A percentile compares a stretch with the other conserved stretches of the same genome.
Evolutionary conservation across 2,888 invertebrate genomes (phyloP).

Genomic region (Glomeris marginata): DNA sequence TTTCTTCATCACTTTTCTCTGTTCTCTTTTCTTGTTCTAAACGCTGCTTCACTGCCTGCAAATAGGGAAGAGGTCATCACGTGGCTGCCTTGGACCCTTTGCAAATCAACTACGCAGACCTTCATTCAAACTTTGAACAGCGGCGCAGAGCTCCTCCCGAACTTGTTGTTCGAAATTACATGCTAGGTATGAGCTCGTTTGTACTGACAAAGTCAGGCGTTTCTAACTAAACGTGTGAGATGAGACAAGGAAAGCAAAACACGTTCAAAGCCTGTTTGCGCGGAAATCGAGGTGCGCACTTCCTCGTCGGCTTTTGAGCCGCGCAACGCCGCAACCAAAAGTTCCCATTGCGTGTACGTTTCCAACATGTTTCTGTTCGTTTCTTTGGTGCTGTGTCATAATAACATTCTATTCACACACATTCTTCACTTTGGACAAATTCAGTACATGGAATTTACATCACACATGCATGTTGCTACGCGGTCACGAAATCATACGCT

Average conservation of each 20-base stretch:
- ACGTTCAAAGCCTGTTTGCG: neutral
- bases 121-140: conserved; percentile 47
- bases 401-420: no score
- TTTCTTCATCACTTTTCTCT: neutral
- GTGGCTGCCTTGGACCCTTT: conserved; percentile 96
- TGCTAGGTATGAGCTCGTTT: conserved; percentile 63
- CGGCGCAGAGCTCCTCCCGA: conserved; percentile 55
- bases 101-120: conserved; percentile 78
- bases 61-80: conserved; percentile 94
- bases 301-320: no score
- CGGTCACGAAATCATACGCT: no score
- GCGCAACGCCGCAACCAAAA: no score
- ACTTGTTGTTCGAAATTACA: conserved; percentile 87
- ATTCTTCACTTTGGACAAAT: no score
- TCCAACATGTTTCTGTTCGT: no score
- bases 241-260: neutral
- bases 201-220: neutral
- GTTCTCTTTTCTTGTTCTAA: neutral
- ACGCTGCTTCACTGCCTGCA: no score
- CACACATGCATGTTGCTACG: no score
- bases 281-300: conserved; percentile 11
- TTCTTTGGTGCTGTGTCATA: no score
- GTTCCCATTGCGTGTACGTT: no score
- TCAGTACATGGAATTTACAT: no score
- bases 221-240: no score